A percentile compares a stretch with the other conserved stretches of the same genome.
These are phyloP conservation scores for Genyomyrus donnyi DNA, from an alignment of 2,113 vertebrate genomes.

Conservation along the genomic window DNA sequence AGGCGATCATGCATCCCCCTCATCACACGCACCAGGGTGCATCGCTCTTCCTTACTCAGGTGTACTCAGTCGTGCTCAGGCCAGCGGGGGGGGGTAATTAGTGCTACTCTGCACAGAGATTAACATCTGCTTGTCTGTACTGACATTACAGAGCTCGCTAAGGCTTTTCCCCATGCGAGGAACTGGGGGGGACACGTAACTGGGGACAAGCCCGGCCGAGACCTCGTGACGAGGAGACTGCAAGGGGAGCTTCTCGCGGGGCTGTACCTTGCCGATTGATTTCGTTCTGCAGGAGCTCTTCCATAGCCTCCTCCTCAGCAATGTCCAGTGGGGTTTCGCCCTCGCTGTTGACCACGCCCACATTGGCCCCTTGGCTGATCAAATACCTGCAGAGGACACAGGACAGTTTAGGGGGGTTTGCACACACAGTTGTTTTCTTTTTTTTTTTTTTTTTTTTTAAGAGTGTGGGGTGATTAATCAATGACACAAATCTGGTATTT, in stretches of 20 bases:
- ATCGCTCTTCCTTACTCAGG: not conserved
- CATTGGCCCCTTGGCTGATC: conserved; percentile 86
- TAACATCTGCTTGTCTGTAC: not conserved
- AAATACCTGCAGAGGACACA: conserved; percentile 74
- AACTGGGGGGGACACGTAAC: too few species aligned
- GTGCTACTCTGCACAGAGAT: not conserved
- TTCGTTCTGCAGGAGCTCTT: conserved; percentile 95
- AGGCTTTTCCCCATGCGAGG: not conserved
- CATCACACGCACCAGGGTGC: not conserved
- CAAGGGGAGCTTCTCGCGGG: not conserved
- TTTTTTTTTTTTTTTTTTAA: not conserved
- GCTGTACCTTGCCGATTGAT: conserved; percentile 88
- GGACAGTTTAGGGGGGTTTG: not conserved
- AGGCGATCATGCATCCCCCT: not conserved
- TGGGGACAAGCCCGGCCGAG: not conserved
- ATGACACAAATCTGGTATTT: not conserved
- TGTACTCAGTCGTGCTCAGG: not conserved
- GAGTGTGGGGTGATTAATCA: not conserved
- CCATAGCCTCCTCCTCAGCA: conserved; percentile 95
- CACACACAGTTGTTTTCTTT: not conserved
- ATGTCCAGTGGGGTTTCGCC: conserved; percentile 96
- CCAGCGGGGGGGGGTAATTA: not conserved
- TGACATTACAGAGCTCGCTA: not conserved
- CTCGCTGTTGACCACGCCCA: conserved; percentile 96
- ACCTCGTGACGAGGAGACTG: not conserved